Percentiles rank a stretch among this genome's conserved stretches.
phyloP scores from a whole-genome alignment of 2,113 vertebrate genomes.

The Aspiorhynchus laticeps region DNA sequence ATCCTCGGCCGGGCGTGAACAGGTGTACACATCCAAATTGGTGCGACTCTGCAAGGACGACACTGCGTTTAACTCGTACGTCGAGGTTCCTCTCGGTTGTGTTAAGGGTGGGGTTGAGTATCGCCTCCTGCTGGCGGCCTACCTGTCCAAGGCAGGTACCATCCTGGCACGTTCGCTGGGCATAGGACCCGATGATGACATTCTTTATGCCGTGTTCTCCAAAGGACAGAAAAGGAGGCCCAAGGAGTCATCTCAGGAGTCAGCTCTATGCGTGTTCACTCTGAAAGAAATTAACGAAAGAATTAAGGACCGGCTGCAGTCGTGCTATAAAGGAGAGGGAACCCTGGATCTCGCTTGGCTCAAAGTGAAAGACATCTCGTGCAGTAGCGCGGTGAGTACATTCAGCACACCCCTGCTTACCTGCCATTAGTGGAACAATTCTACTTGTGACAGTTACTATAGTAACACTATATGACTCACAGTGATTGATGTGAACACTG shows the following conservation, averaged over 20 bases:
- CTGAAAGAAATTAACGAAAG: conserved; percentile 93
- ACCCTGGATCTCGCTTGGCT: conserved; percentile 97
- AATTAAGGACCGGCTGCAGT: conserved; percentile 95
- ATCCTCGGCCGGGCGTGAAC: conserved; percentile 87
- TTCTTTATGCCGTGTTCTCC: conserved; percentile 94
- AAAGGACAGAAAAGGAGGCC: conserved; percentile 97
- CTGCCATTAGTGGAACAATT: background rate
- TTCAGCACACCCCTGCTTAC: background rate
- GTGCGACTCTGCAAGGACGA: conserved; percentile 96
- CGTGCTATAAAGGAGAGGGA: conserved; percentile 97
- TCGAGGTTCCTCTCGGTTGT: conserved; percentile 96
- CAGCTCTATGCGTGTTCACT: conserved; percentile 93
- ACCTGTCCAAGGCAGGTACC: conserved; percentile 90
- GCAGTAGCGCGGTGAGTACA: conserved; percentile 95
- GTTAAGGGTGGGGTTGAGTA: conserved; percentile 92
- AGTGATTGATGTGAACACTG: background rate
- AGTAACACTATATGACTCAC: background rate
- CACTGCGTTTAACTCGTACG: conserved; percentile 95
- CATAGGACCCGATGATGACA: conserved; percentile 86
- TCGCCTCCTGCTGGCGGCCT: conserved; percentile 92
- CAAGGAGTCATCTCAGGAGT: conserved; percentile 89
- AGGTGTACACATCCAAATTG: conserved; percentile 97
- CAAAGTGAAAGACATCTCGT: conserved; percentile 97
- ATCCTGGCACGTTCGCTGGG: conserved; percentile 86
- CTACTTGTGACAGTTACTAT: background rate